Conservation (phyloP, 2,797 vertebrate genomes). For the Cyclura pinguis region DNA sequence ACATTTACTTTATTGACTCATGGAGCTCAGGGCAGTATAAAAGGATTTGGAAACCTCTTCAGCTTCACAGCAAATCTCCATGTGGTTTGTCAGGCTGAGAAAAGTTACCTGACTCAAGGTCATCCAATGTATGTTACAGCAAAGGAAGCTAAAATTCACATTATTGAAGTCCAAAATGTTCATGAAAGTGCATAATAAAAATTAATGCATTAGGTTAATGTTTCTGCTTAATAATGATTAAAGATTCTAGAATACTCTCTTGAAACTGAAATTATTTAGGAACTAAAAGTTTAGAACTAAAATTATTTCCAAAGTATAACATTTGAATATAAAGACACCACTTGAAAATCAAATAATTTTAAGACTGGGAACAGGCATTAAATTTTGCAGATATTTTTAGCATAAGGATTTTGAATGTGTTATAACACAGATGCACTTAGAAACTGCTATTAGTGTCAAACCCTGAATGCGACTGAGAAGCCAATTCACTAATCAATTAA, state of each 20-base stretch:
- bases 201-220: background rate
- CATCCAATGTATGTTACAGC: background rate
- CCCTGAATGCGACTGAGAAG: background rate
- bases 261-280: background rate
- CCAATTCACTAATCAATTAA: background rate
- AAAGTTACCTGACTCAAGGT: background rate
- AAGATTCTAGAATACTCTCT: background rate
- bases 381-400: background rate
- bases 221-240: too few relatives aligned
- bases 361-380: background rate
- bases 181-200: background rate
- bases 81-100: background rate
- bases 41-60: too few relatives aligned
- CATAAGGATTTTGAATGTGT: background rate
- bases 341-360: background rate
- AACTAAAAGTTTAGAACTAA: background rate
- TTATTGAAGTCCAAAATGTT: background rate
- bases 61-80: too few relatives aligned
- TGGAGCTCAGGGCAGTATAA: too few relatives aligned
- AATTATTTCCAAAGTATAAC: background rate
- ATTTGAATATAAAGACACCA: background rate
- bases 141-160: too few relatives aligned
- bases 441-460: background rate
- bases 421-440: background rate
- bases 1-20: too few relatives aligned